Percentiles rank a stretch among this genome's conserved stretches.
Conservation (phyloP, 1,140 invertebrate species). For the Stegodyphus dumicola region DNA sequence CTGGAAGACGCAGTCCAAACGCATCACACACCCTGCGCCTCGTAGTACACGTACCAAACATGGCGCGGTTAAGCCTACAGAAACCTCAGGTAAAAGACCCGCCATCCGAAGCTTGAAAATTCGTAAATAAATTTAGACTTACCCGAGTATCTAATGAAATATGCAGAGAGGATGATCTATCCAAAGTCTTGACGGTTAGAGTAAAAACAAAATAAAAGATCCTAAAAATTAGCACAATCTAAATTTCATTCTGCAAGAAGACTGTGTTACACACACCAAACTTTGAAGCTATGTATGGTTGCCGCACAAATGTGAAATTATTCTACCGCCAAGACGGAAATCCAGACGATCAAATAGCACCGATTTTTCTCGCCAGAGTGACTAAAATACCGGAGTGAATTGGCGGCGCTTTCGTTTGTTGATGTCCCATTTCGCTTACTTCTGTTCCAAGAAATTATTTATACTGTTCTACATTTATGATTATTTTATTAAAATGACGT, state of each 20-base stretch:
- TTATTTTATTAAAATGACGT: no score
- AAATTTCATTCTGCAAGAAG: slow-evolving; percentile 17
- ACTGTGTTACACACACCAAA: slow-evolving; percentile 38
- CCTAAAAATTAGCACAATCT: slow-evolving; percentile 24
- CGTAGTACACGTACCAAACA: slow-evolving; percentile 52
- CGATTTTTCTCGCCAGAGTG: no score
- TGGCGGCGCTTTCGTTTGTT: no score
- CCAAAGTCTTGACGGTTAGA: slow-evolving; percentile 19
- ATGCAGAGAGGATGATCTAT: slow-evolving; percentile 19
- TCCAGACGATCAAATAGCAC: neutral
- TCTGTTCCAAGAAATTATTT: no score
- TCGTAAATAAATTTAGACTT: slow-evolving; percentile 10
- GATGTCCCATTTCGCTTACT: no score
- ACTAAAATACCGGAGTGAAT: no score
- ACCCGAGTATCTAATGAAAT: slow-evolving; percentile 13
- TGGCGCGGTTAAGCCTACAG: slow-evolving; percentile 52
- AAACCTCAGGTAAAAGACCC: slow-evolving; percentile 38
- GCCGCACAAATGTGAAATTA: neutral
- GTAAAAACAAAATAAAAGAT: slow-evolving; percentile 25
- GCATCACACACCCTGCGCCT: slow-evolving; percentile 17
- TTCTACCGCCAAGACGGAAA: slow-evolving; percentile 12
- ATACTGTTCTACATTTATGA: no score
- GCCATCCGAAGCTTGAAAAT: neutral
- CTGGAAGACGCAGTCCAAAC: no score
- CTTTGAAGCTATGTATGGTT: slow-evolving; percentile 47